Base-by-base conservation (phyloP, 2,888 invertebrate genomes). In the Harpalus rubripes region DNA sequence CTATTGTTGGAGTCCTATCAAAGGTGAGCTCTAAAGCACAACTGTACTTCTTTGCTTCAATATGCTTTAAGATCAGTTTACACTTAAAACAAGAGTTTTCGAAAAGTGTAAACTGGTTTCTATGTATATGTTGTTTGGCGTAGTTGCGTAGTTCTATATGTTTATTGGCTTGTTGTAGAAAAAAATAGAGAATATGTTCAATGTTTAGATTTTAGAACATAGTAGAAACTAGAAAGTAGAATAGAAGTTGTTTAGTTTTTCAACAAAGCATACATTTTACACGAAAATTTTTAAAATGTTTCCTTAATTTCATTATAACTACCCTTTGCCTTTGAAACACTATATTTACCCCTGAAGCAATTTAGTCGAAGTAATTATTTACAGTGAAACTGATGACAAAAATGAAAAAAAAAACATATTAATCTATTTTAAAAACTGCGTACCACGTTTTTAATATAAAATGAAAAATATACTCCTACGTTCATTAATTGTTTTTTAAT, bases 11-110 rank as follows among this genome's bases (percentile, higher is more conserved):
- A 83, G 61, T 83, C 76, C 15, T 58, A 10, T 41, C 32, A 15
- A 83, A 83, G 83, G 83, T 83, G 83, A 83, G 83, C 72, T 16
- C 7, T 56, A 52, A 18, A 44, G 26, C 39, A 72, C 82, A 22
- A 58, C 15, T 68, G 2, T 63, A 22, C 63, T 65, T n/a, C 68
- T 72, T n/a, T 44, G 72, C 72, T 74, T 74, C 15, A 41, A 68
- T 18, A 44, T 44, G 72, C 72, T 74, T 74, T 16, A 44, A 44
- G 72, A 44, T 18, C 44, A 7, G 12, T 74, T 74, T 74, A 74
- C 72, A 74, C 41, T 32, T 32, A 32, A 32, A 32, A 32, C 32
- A 32, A 32, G 32, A 32, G 32, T 4, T 4, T 32, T 74, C 8
- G 15, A 44, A 4, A 15, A 52, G 72, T 74, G 72, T 74, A 74